Evolutionary conservation across 2,888 invertebrate species (phyloP).

Genomic region (Zelleria hepariella): DNA sequence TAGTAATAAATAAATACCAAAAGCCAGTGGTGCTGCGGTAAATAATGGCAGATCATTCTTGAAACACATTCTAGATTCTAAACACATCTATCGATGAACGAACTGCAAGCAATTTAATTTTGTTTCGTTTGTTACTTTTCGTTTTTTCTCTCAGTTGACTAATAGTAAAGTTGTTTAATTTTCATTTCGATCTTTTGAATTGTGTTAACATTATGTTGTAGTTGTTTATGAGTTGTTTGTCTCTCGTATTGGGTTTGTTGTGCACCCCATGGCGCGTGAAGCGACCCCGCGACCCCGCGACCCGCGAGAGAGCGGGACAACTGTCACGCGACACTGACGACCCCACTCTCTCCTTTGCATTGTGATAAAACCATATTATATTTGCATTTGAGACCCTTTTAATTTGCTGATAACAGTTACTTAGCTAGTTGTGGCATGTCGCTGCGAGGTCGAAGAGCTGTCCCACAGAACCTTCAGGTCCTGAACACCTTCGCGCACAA

Average conservation of each 20-base stretch:
- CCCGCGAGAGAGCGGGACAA: background rate
- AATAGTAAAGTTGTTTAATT: background rate
- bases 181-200: background rate
- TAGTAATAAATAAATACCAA: too few species aligned
- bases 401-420: background rate
- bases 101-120: background rate
- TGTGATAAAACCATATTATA: background rate
- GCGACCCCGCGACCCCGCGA: background rate
- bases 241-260: slow-evolving; percentile 46
- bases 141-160: background rate
- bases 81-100: too few species aligned
- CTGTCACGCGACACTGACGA: background rate
- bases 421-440: slow-evolving; percentile 15
- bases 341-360: slow-evolving; percentile 1
- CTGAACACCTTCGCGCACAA: too few species aligned
- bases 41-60: too few species aligned
- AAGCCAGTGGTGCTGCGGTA: too few species aligned
- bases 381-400: background rate
- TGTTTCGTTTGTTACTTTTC: background rate
- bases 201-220: slow-evolving; percentile 4
- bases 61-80: too few species aligned
- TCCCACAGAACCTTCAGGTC: too few species aligned
- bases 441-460: slow-evolving; percentile 29
- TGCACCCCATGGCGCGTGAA: slow-evolving; percentile 27
- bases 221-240: slow-evolving; percentile 19